Conservation (phyloP, 2,888 invertebrate species). For the Girardia tigrina region DNA sequence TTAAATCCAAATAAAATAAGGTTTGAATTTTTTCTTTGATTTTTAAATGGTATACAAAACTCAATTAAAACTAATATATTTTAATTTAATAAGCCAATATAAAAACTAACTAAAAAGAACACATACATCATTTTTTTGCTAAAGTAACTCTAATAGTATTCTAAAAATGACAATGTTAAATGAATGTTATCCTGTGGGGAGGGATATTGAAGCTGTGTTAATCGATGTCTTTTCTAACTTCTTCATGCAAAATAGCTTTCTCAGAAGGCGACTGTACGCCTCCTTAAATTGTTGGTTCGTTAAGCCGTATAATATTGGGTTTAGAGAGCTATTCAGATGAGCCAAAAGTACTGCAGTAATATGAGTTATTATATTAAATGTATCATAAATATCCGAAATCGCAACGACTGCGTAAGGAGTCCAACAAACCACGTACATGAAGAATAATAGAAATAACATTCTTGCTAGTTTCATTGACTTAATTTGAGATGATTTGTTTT, state of each 20-base stretch:
- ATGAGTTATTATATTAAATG: slow-evolving; percentile 33
- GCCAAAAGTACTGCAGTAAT: slow-evolving; percentile 37
- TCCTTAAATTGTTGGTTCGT: slow-evolving; percentile 37
- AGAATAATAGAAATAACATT: slow-evolving; percentile 38
- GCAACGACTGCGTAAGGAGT: slow-evolving; percentile 38
- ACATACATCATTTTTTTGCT: too few species aligned
- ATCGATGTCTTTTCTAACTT: neutral
- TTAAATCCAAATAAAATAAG: too few species aligned
- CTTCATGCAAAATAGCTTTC: neutral
- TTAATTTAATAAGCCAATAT: too few species aligned
- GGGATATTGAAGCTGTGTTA: too few species aligned
- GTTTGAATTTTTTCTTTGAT: too few species aligned
- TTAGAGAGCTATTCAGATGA: slow-evolving; percentile 38
- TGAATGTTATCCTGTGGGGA: too few species aligned
- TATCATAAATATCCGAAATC: slow-evolving; percentile 36
- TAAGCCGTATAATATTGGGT: slow-evolving; percentile 37
- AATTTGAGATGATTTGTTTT: neutral
- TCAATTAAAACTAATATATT: too few species aligned
- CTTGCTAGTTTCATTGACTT: slow-evolving; percentile 37
- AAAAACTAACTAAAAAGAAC: too few species aligned
- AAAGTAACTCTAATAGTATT: too few species aligned
- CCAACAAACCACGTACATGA: slow-evolving; percentile 38
- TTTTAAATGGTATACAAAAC: too few species aligned
- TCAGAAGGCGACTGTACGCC: slow-evolving; percentile 33
- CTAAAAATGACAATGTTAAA: too few species aligned